Evolutionary conservation across 2,797 vertebrate species (phyloP).

Genomic region (Spinus olivaceus): DNA sequence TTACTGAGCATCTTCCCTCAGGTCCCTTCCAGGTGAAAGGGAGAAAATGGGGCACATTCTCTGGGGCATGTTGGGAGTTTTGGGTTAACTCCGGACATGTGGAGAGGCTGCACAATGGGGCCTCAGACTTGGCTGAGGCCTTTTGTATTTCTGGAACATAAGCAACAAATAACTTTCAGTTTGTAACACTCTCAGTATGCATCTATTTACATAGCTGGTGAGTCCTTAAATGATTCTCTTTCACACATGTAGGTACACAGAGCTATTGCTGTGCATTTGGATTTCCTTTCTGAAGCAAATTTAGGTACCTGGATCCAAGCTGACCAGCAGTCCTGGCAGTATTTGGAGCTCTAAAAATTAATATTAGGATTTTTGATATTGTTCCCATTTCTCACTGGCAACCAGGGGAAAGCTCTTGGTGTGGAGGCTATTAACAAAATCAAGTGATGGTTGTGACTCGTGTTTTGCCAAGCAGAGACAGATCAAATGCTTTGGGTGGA

Average conservation of each 20-base stretch:
- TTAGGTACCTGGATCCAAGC: background rate
- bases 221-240: background rate
- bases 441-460: background rate
- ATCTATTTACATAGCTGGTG: slow-evolving; percentile 51
- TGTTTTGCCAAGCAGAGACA: background rate
- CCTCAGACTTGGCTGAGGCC: background rate
- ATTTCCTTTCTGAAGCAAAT: background rate
- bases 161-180: background rate
- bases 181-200: background rate
- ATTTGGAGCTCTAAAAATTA: background rate
- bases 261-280: background rate
- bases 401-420: background rate
- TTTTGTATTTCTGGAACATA: background rate
- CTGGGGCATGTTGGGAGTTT: background rate
- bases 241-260: background rate
- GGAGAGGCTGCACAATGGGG: background rate
- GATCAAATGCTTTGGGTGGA: background rate
- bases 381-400: background rate
- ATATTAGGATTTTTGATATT: background rate
- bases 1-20: rapidly evolving
- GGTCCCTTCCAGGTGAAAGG: background rate
- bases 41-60: background rate
- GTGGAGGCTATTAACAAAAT: background rate
- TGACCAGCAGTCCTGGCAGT: background rate
- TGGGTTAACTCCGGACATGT: background rate